Evolutionary conservation across 2,113 vertebrate genomes (phyloP), one percentile per base, ranked within the genome.

Genomic region (Ctenomys sociabilis): DNA sequence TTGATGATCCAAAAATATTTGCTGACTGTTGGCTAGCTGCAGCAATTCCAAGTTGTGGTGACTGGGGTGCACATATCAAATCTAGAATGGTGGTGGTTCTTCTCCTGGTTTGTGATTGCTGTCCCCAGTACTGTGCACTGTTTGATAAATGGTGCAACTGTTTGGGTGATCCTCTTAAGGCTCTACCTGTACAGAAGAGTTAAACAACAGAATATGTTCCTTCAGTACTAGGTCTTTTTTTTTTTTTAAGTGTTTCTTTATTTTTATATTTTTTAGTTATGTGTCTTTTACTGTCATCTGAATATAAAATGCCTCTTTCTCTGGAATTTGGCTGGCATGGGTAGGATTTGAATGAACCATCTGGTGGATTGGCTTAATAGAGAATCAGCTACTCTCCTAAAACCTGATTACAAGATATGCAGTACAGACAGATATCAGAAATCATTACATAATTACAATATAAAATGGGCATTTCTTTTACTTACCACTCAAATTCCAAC

Each of bases 301-400:
- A 94, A 28, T 86, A 68, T 82, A 68, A 89, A 96, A 72, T 11
- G 86, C 13, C 14, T 94, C 16, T 86, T 43, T 22, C 68, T 77
- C 85, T 49, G 52, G 72, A 83, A 94, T 81, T 24, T 83, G 70
- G 49, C 83, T 72, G 80, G 32, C n/a, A 78, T 9, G 30, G 30
- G n/a, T 66, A n/a, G n/a, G 17, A 85, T 83, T 6, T 82, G 35
- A 16, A 92, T 90, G 49, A 94, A 77, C 24, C 90, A 72, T 37
- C 68, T 90, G 35, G 63, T 64, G 52, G 19, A 49, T 84, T 64
- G 92, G 5, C 57, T 95, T 68, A 78, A 73, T 45, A 26, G 61
- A 81, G 21, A 92, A 54, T 52, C n/a, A 73, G 80, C 7, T 89
- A 19, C 32, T 59, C 1, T 94, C 19, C 81, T 52, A 80, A 94